Conservation (phyloP, 2,888 invertebrate species). For the Adineta ricciae region DNA sequence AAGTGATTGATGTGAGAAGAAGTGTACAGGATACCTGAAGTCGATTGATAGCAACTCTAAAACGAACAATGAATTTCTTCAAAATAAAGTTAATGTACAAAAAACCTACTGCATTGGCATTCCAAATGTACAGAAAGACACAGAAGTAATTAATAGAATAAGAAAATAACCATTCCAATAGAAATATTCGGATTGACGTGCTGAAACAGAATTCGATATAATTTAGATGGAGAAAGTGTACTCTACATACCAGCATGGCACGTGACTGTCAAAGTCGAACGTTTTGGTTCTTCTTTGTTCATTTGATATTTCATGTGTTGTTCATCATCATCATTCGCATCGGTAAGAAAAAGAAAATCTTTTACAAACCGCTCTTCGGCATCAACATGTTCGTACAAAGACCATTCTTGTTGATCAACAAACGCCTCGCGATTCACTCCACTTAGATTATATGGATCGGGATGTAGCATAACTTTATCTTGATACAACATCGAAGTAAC, state of each 20-base stretch:
- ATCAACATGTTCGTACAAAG: background rate
- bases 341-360: background rate
- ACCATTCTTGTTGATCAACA: constrained; percentile 13
- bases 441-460: background rate
- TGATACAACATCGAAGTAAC: background rate
- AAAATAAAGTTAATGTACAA: too few species aligned
- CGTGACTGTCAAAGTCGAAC: background rate
- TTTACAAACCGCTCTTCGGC: background rate
- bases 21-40: background rate
- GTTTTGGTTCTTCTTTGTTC: background rate
- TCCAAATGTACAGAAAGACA: background rate
- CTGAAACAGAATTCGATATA: too few species aligned
- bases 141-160: background rate
- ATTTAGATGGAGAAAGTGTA: too few species aligned
- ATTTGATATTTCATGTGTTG: too few species aligned
- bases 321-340: background rate
- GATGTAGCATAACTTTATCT: background rate
- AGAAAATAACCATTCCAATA: background rate
- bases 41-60: background rate
- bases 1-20: background rate
- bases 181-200: background rate
- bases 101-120: background rate
- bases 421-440: background rate
- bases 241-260: constrained; percentile 1
- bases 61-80: too few species aligned